These are phyloP conservation scores for Podotricha telesiphe DNA, from an alignment of 2,888 invertebrate genomes.

Conservation along the genomic window DNA sequence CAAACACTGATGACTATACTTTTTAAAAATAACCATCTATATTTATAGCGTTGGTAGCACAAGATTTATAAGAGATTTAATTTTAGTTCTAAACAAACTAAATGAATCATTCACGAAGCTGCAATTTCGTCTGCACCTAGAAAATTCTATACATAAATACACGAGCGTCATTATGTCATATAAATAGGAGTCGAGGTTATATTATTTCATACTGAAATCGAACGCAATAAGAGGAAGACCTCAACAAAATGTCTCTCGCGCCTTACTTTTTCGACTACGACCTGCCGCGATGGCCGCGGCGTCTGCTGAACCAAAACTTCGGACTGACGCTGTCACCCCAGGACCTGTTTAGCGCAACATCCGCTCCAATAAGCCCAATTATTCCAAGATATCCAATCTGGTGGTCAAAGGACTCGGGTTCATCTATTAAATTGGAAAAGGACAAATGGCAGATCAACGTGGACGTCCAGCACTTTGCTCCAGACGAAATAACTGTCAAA, in stretches of 20 bases:
- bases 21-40: constrained; percentile 25
- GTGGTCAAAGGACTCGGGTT: constrained; percentile 72
- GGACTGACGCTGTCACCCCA: constrained; percentile 71
- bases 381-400: constrained; percentile 59
- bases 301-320: constrained; percentile 74
- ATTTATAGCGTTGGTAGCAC: background rate
- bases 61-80: background rate
- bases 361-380: constrained; percentile 61
- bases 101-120: constrained; percentile 41
- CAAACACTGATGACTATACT: constrained; percentile 19
- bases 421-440: constrained; percentile 78
- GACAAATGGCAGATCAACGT: constrained; percentile 87
- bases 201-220: constrained; percentile 48
- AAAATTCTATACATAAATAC: constrained; percentile 52
- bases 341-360: constrained; percentile 61
- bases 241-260: constrained; percentile 62
- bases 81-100: constrained; percentile 25
- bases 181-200: constrained; percentile 47
- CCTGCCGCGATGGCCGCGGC: constrained; percentile 63
- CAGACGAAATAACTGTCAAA: constrained; percentile 90
- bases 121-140: constrained; percentile 49
- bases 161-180: constrained; percentile 49
- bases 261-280: constrained; percentile 70
- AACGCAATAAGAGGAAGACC: constrained; percentile 40
- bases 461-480: constrained; percentile 90